Conservation (phyloP, 2,113 vertebrate genomes). For the Rafetus swinhoei region DNA sequence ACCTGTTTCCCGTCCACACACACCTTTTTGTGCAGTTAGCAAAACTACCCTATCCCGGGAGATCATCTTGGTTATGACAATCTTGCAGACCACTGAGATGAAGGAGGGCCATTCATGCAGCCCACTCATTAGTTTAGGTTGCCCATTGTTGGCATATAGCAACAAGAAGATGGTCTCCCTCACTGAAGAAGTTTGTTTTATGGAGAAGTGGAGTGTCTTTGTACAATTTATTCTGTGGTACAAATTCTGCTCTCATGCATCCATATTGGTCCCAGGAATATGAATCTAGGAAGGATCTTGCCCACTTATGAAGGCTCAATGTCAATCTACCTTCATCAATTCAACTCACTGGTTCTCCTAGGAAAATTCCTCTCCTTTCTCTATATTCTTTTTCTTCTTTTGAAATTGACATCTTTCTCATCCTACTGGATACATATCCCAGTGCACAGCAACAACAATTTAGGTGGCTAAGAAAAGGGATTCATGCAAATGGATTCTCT, state of each 20-base stretch:
- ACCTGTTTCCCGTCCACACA: too few relatives aligned
- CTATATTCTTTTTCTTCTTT: neutral
- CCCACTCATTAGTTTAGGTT: too few relatives aligned
- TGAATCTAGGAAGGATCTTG: neutral
- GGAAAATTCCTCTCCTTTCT: neutral
- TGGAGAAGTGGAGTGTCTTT: neutral
- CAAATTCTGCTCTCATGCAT: slow-evolving; percentile 34
- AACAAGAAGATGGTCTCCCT: rapidly evolving
- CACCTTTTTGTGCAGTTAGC: too few relatives aligned
- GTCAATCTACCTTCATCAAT: neutral
- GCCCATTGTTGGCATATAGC: neutral
- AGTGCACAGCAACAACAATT: neutral
- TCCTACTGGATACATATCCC: neutral
- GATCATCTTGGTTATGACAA: too few relatives aligned
- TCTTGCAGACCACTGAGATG: too few relatives aligned
- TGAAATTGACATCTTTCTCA: neutral
- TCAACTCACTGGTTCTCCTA: neutral
- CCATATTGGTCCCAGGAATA: neutral
- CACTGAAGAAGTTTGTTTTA: neutral
- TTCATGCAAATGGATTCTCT: neutral
- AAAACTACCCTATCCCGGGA: too few relatives aligned
- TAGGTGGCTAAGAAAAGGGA: neutral
- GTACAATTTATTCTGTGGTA: neutral
- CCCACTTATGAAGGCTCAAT: slow-evolving; percentile 26
- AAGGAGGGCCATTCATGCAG: too few relatives aligned